Percentiles rank a stretch among this genome's conserved stretches.
phyloP scores from a whole-genome alignment of 2,113 vertebrate genomes.

The Gallinago paraguaiae region DNA sequence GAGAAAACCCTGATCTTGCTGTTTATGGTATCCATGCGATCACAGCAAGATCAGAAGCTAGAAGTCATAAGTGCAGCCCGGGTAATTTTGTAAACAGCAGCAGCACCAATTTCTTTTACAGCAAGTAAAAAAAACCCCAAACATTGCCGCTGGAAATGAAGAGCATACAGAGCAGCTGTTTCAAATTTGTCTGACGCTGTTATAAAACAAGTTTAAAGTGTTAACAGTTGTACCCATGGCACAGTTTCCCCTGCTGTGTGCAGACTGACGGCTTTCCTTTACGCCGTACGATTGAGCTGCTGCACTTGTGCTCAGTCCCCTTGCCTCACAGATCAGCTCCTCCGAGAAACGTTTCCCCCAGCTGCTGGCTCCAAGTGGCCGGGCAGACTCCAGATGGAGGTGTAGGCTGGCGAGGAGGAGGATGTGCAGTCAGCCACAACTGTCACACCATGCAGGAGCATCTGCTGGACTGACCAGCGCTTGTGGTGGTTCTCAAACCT shows the following conservation, averaged over 20 bases:
- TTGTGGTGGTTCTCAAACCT: background rate
- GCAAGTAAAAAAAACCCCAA: background rate
- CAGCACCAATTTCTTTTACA: conserved; percentile 45
- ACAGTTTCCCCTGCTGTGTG: conserved; percentile 9
- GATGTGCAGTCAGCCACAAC: background rate
- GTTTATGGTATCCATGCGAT: background rate
- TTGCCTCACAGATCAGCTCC: background rate
- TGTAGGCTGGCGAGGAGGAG: background rate
- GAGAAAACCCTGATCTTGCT: background rate
- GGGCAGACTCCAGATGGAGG: background rate
- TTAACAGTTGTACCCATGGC: conserved; percentile 51
- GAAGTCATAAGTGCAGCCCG: background rate
- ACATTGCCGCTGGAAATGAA: conserved; percentile 44
- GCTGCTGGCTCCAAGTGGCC: background rate
- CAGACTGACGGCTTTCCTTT: background rate
- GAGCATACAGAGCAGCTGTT: conserved; percentile 58
- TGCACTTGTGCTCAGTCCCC: background rate
- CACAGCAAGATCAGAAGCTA: conserved; percentile 35
- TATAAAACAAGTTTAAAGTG: conserved; percentile 57
- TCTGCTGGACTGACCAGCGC: background rate
- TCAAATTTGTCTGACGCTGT: conserved; percentile 45
- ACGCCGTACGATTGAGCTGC: background rate
- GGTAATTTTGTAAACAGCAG: conserved; percentile 49
- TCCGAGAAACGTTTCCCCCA: background rate
- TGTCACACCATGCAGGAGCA: background rate